Percentiles rank a stretch among this genome's conserved stretches.
These are phyloP conservation scores for Helleia helle DNA, from an alignment of 2,888 invertebrate genomes.

Conservation along the genomic window DNA sequence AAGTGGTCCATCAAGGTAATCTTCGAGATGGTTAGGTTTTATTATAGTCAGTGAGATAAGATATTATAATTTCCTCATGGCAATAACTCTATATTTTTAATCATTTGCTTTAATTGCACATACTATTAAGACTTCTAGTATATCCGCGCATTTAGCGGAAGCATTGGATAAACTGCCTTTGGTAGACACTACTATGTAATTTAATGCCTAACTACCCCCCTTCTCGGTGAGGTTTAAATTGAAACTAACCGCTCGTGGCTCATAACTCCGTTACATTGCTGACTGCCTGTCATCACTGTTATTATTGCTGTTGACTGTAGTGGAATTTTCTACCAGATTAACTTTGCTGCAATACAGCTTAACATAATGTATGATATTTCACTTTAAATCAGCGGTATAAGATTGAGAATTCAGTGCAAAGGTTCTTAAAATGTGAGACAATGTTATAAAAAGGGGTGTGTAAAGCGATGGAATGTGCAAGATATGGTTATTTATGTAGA, in stretches of 20 bases:
- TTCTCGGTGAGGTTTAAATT: conserved; percentile 34
- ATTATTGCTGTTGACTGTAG: conserved; percentile 21
- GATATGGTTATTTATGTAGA: conserved; percentile 30
- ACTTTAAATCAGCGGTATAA: conserved; percentile 7
- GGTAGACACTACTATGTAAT: conserved; percentile 35
- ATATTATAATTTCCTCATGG: no score
- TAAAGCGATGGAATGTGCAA: conserved; percentile 23
- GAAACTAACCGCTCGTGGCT: conserved; percentile 38
- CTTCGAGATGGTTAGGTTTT: no score
- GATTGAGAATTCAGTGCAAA: conserved; percentile 5
- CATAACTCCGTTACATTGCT: conserved; percentile 37
- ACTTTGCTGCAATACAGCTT: background rate
- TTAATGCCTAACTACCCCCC: conserved; percentile 33
- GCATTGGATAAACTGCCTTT: conserved; percentile 36
- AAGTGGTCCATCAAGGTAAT: no score
- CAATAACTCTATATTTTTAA: conserved; percentile 5
- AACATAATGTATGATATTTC: background rate
- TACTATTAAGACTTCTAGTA: conserved; percentile 5
- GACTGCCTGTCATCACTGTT: conserved; percentile 31
- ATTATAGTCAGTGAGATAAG: no score
- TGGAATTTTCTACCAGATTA: conserved; percentile 13
- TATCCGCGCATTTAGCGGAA: conserved; percentile 23
- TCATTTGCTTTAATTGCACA: conserved; percentile 12
- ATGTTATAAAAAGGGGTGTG: conserved; percentile 20
- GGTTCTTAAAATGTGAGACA: conserved; percentile 1